These are phyloP conservation scores for Diabrotica virgifera DNA, from an alignment of 1,140 invertebrate species.

Conservation along the genomic window DNA sequence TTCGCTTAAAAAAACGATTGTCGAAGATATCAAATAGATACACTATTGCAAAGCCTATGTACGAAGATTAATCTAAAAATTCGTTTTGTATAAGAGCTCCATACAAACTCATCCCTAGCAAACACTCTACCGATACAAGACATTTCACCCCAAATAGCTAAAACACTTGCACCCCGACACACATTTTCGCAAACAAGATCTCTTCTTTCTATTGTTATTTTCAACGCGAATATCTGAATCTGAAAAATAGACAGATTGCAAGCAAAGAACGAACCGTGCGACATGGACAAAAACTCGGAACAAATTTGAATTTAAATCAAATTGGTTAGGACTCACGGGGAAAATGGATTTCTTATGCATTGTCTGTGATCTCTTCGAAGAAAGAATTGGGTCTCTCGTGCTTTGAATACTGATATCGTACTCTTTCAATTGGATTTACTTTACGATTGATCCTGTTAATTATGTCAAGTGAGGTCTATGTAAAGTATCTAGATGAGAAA, in stretches of 20 bases:
- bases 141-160: not conserved
- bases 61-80: no score
- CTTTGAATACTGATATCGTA: not conserved
- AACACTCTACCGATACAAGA: not conserved
- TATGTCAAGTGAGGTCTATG: not conserved
- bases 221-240: conserved; percentile 1
- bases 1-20: no score
- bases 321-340: conserved; percentile 4
- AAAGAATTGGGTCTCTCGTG: not conserved
- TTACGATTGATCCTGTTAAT: not conserved
- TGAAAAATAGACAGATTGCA: not conserved
- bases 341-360: conserved; percentile 3
- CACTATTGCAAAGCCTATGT: no score
- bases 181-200: not conserved
- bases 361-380: not conserved
- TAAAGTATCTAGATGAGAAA: no score
- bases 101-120: not conserved
- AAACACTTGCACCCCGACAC: not conserved
- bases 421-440: not conserved
- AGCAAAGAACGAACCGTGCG: not conserved
- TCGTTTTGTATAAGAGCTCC: no score
- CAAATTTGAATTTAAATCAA: conserved; percentile 16
- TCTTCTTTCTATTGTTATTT: not conserved
- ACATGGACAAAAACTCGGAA: not conserved
- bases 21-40: no score